Percentiles rank a stretch among this genome's conserved stretches.
These are phyloP conservation scores for Theristicus caerulescens DNA, from an alignment of 2,113 vertebrate species.

Conservation along the genomic window DNA sequence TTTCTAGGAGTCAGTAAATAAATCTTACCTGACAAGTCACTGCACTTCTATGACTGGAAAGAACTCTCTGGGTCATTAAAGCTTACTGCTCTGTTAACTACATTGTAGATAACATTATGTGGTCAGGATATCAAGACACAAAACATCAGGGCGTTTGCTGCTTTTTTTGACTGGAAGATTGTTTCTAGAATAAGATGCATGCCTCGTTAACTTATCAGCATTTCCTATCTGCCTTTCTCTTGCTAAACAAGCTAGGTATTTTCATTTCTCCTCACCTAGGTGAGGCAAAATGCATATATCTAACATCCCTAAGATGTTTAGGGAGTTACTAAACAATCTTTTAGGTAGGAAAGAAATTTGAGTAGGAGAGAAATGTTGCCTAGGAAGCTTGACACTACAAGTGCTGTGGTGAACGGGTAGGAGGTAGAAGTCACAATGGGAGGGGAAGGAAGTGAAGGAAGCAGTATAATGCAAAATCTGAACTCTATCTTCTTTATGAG, in stretches of 20 bases:
- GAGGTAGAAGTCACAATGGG: background rate
- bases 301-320: background rate
- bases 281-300: background rate
- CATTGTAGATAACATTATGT: background rate
- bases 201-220: background rate
- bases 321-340: background rate
- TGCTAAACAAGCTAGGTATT: background rate
- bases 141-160: background rate
- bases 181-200: background rate
- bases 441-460: background rate
- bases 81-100: background rate
- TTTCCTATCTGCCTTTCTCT: background rate
- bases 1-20: background rate
- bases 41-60: background rate
- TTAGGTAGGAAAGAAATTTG: background rate
- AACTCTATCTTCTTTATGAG: background rate
- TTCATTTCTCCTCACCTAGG: background rate
- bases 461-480: background rate
- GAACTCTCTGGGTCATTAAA: background rate
- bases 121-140: background rate
- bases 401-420: background rate
- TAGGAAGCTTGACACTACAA: background rate
- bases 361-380: background rate
- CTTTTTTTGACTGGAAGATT: background rate
- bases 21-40: background rate